A percentile compares a stretch with the other conserved stretches of the same genome.
These are phyloP conservation scores for Leptura quadrifasciata DNA, from an alignment of 2,888 invertebrate genomes.

Conservation along the genomic window DNA sequence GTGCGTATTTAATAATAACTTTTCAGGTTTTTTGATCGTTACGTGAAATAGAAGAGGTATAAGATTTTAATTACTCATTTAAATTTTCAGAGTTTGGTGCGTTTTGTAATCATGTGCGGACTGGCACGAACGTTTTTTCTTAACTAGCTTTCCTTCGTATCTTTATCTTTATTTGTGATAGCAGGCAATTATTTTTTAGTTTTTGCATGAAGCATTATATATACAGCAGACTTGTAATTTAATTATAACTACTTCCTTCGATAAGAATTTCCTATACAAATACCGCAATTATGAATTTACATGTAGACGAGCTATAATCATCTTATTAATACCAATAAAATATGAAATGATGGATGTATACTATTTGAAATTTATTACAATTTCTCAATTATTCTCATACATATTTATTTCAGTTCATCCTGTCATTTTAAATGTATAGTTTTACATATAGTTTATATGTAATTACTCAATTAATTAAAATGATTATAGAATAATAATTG, in stretches of 20 bases:
- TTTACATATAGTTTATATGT: constrained; percentile 15
- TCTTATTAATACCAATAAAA: constrained; percentile 40
- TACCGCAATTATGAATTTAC: constrained; percentile 48
- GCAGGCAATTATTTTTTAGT: constrained; percentile 9
- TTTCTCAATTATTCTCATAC: constrained; percentile 33
- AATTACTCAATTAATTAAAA: constrained; percentile 37
- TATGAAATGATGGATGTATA: constrained; percentile 25
- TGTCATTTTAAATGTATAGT: constrained; percentile 8
- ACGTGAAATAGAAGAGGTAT: no score
- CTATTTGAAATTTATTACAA: constrained; percentile 19
- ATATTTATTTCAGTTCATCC: constrained; percentile 26
- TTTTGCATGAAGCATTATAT: not conserved
- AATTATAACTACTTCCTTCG: constrained; percentile 45
- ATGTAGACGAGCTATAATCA: constrained; percentile 46
- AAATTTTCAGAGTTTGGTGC: no score
- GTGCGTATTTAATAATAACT: no score
- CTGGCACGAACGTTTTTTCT: not conserved
- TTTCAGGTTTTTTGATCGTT: no score
- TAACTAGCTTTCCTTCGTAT: not conserved
- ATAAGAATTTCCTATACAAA: constrained; percentile 44
- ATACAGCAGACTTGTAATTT: constrained; percentile 40
- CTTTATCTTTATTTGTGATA: constrained; percentile 2
- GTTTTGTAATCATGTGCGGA: not conserved
- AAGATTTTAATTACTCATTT: no score
- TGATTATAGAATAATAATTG: constrained; percentile 25